Evolutionary conservation across 2,888 invertebrate genomes (phyloP), one percentile per base, ranked within the genome.

Genomic region (Trissolcus japonicus): DNA sequence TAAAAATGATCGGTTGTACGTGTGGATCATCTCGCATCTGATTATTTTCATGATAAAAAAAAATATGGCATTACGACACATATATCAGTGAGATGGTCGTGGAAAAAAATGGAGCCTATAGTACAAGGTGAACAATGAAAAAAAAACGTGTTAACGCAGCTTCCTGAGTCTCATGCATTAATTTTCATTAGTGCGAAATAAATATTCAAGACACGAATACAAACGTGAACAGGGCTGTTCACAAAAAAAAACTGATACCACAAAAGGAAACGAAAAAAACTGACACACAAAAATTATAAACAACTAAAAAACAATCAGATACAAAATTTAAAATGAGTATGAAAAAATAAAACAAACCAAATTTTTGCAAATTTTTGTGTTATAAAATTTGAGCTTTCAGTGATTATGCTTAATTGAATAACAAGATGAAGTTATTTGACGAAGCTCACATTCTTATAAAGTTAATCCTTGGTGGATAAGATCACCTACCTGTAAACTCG

Each of bases 401-500:
- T 35, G 11, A 35, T 35, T 35, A 35, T 35, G 35, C 35, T 9
- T 35, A 35, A 35, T 6, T 35, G 11, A 35, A 35, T 35, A 9
- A 35, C 35, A 9, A 35, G 35, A 29, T 29, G 29, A 35, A 35
- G 35, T 35, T 35, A 35, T 1, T 35, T 35, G 11, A 35, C 2
- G 9, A 35, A 35, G 35, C 7, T 35, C 35, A 55, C 7, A 40
- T 55, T 13, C 11, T 35, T 35, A 59, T 56, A 56, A 76, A 65
- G 16, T 21, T 72, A 74, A 76, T 67, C 46, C 67, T 66, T 60
- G 62, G 82, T 83, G 84, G 85, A 86, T 85, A 86, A 85, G 83
- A 86, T 87, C 92, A 95, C 97, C 96, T 97, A 97, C 97, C 97
- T 97, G 97, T 96, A 92, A 97, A 97, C 93, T 97, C 97, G 96